Evolutionary conservation across 1,140 invertebrate genomes (phyloP).

Genomic region (Conus ventricosus): DNA sequence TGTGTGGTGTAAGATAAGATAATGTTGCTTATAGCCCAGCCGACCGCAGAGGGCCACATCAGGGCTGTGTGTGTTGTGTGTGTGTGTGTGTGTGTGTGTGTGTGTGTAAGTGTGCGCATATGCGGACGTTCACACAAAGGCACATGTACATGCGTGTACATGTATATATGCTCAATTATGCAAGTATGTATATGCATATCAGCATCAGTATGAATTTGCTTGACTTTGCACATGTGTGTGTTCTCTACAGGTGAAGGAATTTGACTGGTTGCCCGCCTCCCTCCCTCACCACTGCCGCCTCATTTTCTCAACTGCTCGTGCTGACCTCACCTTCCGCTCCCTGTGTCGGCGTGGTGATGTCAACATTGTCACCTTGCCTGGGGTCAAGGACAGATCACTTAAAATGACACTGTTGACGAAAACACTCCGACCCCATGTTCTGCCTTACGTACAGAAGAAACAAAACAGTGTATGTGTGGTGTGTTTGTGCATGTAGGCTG

Average conservation of each 20-base stretch:
- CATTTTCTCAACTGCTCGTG: slow-evolving; percentile 63
- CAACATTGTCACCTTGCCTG: slow-evolving; percentile 50
- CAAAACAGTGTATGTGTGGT: background rate
- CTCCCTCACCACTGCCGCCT: slow-evolving; percentile 68
- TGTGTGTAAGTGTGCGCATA: background rate
- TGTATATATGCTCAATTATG: too few species aligned
- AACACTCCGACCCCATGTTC: slow-evolving; percentile 42
- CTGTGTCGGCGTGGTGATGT: slow-evolving; percentile 58
- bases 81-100: background rate
- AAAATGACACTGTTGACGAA: slow-evolving; percentile 51
- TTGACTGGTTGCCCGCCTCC: slow-evolving; percentile 67
- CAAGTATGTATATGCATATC: too few species aligned
- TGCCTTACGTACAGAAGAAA: slow-evolving; percentile 9
- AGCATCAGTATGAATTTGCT: too few species aligned
- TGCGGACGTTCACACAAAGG: background rate
- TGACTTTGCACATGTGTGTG: background rate
- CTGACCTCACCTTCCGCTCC: slow-evolving; percentile 61
- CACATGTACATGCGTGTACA: background rate
- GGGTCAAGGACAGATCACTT: slow-evolving; percentile 45
- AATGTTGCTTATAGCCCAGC: too few species aligned
- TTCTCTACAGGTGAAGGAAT: slow-evolving; percentile 63
- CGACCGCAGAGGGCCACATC: too few species aligned
- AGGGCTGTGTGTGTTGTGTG: too few species aligned
- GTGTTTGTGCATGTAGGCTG: background rate
- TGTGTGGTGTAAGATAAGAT: too few species aligned